Evolutionary conservation across 2,797 vertebrate genomes (phyloP), one percentile per base, ranked within the genome.

Genomic region (Ispidina lecontei): DNA sequence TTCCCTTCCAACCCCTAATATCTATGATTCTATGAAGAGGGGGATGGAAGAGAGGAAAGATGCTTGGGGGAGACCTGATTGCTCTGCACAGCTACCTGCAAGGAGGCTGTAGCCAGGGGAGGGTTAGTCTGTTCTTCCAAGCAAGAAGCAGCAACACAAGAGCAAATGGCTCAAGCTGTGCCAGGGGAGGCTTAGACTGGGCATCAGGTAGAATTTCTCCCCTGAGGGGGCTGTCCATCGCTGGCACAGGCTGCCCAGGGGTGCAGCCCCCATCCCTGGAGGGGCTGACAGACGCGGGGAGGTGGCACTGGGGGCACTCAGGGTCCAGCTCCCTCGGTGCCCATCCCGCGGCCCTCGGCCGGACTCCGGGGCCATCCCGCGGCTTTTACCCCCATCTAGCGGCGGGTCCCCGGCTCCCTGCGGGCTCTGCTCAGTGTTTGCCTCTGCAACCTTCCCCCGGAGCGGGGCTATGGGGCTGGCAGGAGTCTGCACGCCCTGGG

Each of bases 311-410:
- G 33, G 23, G 33, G 16, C 56, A 35, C 26, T 59, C 15, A 26
- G 33, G 5, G 33, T 12, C 29, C 19, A 12, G 29, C 19, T 29
- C 29, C 29, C 52, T 12, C 11, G 52, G 17, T 29, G 52, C 6
- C 14, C 25, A 2, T 15, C 28, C 29, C 2, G 22, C 33, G 7
- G 19, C 19, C 21, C 51, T 20, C 26, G 23, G 47, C 58, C 71
- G 18, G 43, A 26, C 26, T 14, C 41, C 17, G 5, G 41, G 31
- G n/a, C 3, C 37, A 37, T 93, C 55, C 75, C 33, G 46, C 70
- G 19, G 93, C 71, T 73, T 95, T 67, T 79, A 11, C 64, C 60
- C 47, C 94, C 95, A 95, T 37, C 94, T 95, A 90, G 95, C 4
- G 95, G 95, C 60, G 25, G 47, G 15, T 70, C 31, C 46, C 33